Percentiles rank a stretch among this genome's conserved stretches.
These are phyloP conservation scores for Ceratina calcarata DNA, from an alignment of 1,140 invertebrate genomes.

Conservation along the genomic window DNA sequence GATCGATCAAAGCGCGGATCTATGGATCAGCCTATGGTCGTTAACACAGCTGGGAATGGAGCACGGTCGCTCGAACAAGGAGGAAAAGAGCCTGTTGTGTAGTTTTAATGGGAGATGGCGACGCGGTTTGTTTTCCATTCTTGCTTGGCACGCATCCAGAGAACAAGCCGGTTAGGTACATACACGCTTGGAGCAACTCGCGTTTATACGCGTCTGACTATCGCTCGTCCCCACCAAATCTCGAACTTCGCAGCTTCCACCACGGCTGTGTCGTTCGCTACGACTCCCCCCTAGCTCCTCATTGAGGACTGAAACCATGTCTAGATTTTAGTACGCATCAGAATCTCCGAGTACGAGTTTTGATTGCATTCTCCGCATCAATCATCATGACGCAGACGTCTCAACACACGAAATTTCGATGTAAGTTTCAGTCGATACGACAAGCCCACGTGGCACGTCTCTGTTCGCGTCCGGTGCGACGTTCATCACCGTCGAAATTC, in stretches of 20 bases:
- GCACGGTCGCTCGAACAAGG: constrained; percentile 1
- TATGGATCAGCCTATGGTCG: constrained; percentile 2
- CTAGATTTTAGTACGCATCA: constrained; percentile 72
- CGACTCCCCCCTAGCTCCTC: constrained; percentile 6
- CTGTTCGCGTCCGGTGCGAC: constrained; percentile 9
- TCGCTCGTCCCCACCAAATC: constrained; percentile 20
- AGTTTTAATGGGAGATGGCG: constrained; percentile 59
- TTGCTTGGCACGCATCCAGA: constrained; percentile 11
- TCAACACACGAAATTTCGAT: constrained; percentile 70
- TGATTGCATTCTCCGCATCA: constrained; percentile 16
- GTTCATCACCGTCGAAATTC: not conserved
- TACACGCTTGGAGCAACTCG: not conserved
- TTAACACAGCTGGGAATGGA: constrained; percentile 8
- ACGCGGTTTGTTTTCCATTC: constrained; percentile 56
- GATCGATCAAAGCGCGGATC: not conserved
- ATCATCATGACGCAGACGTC: constrained; percentile 59
- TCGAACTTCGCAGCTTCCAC: constrained; percentile 43
- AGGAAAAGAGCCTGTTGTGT: constrained; percentile 44
- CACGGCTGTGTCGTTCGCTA: constrained; percentile 22
- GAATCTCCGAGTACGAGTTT: constrained; percentile 59
- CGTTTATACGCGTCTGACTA: constrained; percentile 8
- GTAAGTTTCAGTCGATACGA: constrained; percentile 56
- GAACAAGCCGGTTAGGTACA: constrained; percentile 13
- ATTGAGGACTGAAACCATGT: constrained; percentile 64
- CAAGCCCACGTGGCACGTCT: not conserved